A percentile compares a stretch with the other conserved stretches of the same genome.
phyloP scores from a whole-genome alignment of 2,113 vertebrate species.

The Pangasianodon gigas region DNA sequence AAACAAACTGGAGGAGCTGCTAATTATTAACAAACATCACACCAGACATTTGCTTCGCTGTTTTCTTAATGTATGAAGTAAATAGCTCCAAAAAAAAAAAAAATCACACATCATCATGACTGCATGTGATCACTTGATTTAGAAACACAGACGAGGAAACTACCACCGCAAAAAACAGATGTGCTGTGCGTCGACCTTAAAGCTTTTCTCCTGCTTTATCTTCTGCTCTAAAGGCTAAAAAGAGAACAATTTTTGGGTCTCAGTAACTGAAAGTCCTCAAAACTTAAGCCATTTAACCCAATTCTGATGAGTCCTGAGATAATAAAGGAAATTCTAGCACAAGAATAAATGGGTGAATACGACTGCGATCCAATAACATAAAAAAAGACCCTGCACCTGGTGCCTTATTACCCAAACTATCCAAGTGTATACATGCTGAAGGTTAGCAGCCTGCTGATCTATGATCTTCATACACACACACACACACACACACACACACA shows the following conservation, averaged over 20 bases:
- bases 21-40: neutral
- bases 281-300: neutral
- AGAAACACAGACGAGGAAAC: neutral
- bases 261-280: neutral
- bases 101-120: neutral
- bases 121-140: neutral
- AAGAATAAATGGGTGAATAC: neutral
- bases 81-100: neutral
- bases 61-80: neutral
- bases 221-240: neutral
- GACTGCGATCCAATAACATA: neutral
- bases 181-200: too few relatives aligned
- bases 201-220: too few relatives aligned
- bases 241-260: neutral
- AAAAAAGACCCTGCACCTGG: neutral
- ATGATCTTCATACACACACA: neutral
- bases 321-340: neutral
- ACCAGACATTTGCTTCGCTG: neutral
- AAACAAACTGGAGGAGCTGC: neutral
- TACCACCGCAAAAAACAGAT: too few relatives aligned
- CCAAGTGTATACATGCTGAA: neutral
- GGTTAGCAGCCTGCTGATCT: slow-evolving; percentile 3
- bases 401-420: slow-evolving; percentile 5
- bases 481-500: slow-evolving; percentile 16
- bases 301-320: neutral